Conservation (phyloP, 2,797 vertebrate genomes). For the Acanthopagrus latus region DNA sequence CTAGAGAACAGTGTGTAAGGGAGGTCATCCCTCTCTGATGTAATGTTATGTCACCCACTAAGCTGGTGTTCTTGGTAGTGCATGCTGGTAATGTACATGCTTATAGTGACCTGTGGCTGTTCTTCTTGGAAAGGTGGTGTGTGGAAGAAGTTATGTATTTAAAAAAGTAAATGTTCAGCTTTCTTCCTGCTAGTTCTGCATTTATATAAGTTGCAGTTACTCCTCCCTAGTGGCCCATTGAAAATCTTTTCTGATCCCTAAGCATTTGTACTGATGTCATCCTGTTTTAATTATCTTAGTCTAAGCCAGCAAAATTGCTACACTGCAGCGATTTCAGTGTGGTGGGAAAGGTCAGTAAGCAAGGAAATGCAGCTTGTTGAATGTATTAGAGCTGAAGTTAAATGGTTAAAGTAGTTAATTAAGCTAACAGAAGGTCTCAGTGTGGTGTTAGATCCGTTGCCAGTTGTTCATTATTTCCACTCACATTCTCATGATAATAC, state of each 20-base stretch:
- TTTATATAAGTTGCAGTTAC: neutral
- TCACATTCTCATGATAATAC: neutral
- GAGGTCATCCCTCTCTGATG: conserved; percentile 46
- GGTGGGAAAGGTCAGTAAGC: neutral
- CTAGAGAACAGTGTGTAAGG: conserved; percentile 8
- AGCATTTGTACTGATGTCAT: neutral
- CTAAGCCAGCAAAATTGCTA: neutral
- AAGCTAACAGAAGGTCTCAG: neutral
- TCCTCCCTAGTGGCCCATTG: neutral
- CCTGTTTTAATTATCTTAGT: neutral
- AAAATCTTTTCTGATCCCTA: conserved; percentile 3
- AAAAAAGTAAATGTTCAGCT: neutral
- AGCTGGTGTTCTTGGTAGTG: conserved; percentile 69
- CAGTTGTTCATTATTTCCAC: conserved; percentile 2
- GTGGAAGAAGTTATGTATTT: conserved; percentile 14
- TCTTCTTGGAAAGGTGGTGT: conserved; percentile 22
- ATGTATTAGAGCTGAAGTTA: neutral
- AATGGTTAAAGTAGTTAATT: neutral
- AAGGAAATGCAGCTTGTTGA: neutral
- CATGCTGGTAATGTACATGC: conserved; percentile 59
- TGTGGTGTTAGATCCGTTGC: neutral
- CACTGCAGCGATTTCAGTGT: neutral
- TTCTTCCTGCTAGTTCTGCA: neutral
- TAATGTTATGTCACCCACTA: conserved; percentile 76
- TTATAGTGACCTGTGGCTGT: conserved; percentile 56